These are phyloP conservation scores for Formica selysi DNA, from an alignment of 1,140 invertebrate genomes.

Conservation along the genomic window DNA sequence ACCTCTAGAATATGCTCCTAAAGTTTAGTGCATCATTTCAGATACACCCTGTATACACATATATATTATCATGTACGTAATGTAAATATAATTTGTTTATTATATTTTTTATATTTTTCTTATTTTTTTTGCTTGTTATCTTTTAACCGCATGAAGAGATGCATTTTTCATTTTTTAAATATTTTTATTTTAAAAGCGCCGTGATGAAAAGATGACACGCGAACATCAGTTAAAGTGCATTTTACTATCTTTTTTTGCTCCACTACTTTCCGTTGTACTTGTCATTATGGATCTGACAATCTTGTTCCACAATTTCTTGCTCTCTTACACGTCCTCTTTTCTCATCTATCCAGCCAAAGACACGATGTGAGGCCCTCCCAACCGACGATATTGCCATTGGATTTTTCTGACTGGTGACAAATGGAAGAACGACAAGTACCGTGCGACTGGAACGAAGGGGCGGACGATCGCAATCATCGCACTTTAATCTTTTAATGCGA, in stretches of 20 bases:
- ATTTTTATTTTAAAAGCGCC: not conserved
- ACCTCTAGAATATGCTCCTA: too few species aligned
- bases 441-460: constrained; percentile 28
- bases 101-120: not conserved
- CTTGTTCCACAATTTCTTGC: constrained; percentile 51
- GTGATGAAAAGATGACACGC: constrained; percentile 22
- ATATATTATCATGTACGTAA: too few species aligned
- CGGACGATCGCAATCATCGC: constrained; percentile 12
- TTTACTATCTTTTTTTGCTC: constrained; percentile 38
- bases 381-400: constrained; percentile 12
- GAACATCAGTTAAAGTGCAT: constrained; percentile 31
- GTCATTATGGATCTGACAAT: constrained; percentile 53
- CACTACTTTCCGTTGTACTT: constrained; percentile 29
- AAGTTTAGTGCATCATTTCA: too few species aligned
- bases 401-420: constrained; percentile 58
- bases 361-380: constrained; percentile 8
- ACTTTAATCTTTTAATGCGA: constrained; percentile 72
- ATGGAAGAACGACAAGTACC: constrained; percentile 54
- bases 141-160: not conserved
- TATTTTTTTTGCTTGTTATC: not conserved
- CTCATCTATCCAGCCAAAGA: constrained; percentile 41
- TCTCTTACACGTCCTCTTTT: constrained; percentile 9
- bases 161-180: not conserved
- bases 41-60: too few species aligned
- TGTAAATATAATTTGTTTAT: too few species aligned